Percentiles rank a stretch among this genome's conserved stretches.
Evolutionary conservation across 2,888 invertebrate species (phyloP).

Genomic region (Melikaiella ostensackeni): DNA sequence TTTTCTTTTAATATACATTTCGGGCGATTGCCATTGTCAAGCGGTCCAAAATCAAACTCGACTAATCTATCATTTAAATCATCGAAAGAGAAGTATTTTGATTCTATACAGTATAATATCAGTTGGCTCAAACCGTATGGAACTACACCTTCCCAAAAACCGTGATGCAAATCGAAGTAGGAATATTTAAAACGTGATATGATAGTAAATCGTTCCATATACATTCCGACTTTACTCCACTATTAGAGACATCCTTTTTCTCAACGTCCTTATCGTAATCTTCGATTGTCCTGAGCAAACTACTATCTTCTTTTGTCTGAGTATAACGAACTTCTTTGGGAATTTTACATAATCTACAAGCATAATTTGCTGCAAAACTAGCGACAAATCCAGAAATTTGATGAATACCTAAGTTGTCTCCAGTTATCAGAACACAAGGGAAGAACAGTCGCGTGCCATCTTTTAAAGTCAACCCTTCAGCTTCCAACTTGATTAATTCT

Average conservation of each 20-base stretch:
- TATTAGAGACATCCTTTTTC: not conserved
- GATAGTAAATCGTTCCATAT: slow-evolving; percentile 9
- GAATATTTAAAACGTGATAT: slow-evolving; percentile 2
- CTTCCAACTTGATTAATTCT: slow-evolving; percentile 32
- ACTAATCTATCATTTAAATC: no score
- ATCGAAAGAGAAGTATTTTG: no score
- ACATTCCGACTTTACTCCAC: not conserved
- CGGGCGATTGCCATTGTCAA: no score
- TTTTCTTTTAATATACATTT: no score
- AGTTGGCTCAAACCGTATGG: no score
- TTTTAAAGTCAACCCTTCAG: not conserved
- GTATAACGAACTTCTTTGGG: not conserved
- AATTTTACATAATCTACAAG: not conserved
- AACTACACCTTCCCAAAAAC: no score
- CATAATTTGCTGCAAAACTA: slow-evolving; percentile 1
- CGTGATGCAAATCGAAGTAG: no score
- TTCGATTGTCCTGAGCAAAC: not conserved
- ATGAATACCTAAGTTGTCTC: slow-evolving; percentile 5
- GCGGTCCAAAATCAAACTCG: no score
- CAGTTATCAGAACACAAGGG: not conserved
- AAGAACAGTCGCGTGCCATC: not conserved
- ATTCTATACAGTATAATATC: no score
- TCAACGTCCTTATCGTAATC: not conserved
- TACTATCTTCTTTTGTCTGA: not conserved
- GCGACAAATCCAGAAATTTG: slow-evolving; percentile 4